Base-by-base conservation (phyloP, 2,113 vertebrate species). In the Penelope pileata region DNA sequence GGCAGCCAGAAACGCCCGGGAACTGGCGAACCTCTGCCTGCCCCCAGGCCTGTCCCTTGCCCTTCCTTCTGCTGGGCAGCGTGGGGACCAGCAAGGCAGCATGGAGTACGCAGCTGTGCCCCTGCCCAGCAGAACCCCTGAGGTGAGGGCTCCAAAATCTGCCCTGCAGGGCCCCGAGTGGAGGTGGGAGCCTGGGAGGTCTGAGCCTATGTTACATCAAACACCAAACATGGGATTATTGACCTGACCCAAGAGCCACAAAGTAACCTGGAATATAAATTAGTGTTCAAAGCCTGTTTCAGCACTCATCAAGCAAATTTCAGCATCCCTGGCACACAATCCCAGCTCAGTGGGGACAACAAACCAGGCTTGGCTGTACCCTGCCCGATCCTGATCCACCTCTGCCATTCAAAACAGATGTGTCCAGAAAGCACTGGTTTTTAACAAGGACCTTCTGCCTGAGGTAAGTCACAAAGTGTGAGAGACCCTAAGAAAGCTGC, bases 81-180 rank as follows among this genome's bases (percentile, higher is more conserved):
- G 30, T 8, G 26, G 9, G 24, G 38, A 54, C 16, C 10, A 59
- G 47, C 64, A 62, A 54, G 66, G n/a, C 36, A 54, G 68, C 38
- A 40, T 27, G 59, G 14, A 50, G 16, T 5, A 1, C 0, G 4
- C n/a, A 56, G 43, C 51, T 68, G 42, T 67, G 36, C 12, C 9
- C 48, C 56, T 63, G 16, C 22, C 43, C 42, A 32, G 47, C 77
- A 32, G 36, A 34, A 77, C 12, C 40, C 51, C n/a, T 45, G 30
- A 38, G 34, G 59, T 45, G 60, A 22, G 22, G 38, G 43, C 63
- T 70, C n/a, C 26, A 54, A 53, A 81, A 47, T 54, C 64, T 18
- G 11, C 30, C 38, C 23, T 0, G 0, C 19, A 15, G 38, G 23
- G 29, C 38, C 45, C 29, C 0, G 0, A 32, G 21, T 7, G 1